These are phyloP conservation scores for Brotogeris chrysoptera DNA, from an alignment of 2,797 vertebrate species.

Conservation along the genomic window DNA sequence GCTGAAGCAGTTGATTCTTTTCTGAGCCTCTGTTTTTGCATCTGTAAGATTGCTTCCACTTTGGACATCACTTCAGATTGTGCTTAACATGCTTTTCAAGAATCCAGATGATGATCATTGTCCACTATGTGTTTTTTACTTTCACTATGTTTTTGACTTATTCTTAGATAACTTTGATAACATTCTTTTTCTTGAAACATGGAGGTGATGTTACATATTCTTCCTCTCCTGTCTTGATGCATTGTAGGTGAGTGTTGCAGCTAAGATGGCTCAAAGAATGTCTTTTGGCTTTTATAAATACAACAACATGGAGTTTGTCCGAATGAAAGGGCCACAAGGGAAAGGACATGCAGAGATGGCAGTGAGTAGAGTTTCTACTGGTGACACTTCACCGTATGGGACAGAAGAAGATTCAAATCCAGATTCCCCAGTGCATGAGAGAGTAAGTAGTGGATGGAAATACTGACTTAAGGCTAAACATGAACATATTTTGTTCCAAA, in stretches of 20 bases:
- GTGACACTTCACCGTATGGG: conserved; percentile 92
- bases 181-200: not conserved
- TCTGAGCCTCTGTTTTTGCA: not conserved
- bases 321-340: conserved; percentile 98
- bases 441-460: conserved; percentile 78
- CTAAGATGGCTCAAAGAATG: conserved; percentile 98
- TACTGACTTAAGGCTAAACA: not conserved
- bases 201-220: not conserved
- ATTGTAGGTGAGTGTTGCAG: conserved; percentile 91
- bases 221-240: not conserved
- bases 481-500: not conserved
- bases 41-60: not conserved
- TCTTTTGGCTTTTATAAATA: conserved; percentile 98
- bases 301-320: conserved; percentile 98
- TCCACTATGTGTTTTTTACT: not conserved
- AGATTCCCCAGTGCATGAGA: conserved; percentile 88
- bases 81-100: not conserved
- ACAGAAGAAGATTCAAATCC: conserved; percentile 91
- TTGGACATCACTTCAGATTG: not conserved
- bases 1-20: not conserved
- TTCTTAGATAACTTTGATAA: not conserved
- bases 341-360: conserved; percentile 99
- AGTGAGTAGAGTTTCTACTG: conserved; percentile 92
- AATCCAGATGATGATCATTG: not conserved
- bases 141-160: not conserved